A percentile compares a stretch with the other conserved stretches of the same genome.
Conservation (phyloP, 2,113 vertebrate species). For the Tauraco erythrolophus region DNA sequence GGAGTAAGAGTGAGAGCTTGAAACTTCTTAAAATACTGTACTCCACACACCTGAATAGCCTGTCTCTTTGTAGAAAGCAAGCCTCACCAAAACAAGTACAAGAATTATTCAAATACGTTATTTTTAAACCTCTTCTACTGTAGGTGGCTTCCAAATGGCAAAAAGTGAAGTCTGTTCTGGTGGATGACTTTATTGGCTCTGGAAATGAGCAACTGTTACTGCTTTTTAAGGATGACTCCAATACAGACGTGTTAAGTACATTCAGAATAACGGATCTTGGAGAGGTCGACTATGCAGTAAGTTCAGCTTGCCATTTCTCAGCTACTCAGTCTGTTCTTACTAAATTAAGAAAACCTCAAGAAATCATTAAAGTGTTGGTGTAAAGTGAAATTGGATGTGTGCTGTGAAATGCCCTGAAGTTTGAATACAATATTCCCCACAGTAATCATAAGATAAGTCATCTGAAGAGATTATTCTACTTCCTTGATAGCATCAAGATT, state of each 20-base stretch:
- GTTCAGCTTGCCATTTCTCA: constrained; percentile 64
- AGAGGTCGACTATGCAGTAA: constrained; percentile 83
- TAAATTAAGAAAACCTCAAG: neutral
- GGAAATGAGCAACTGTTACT: constrained; percentile 91
- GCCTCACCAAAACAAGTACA: neutral
- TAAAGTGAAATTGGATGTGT: neutral
- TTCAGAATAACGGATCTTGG: constrained; percentile 89
- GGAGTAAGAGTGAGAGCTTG: neutral
- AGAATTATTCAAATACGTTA: neutral
- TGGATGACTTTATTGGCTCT: constrained; percentile 89
- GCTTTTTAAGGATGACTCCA: constrained; percentile 77
- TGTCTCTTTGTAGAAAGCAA: neutral
- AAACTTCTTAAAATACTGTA: neutral
- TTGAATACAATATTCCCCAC: neutral
- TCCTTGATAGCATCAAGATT: neutral
- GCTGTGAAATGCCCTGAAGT: neutral
- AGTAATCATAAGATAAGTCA: neutral
- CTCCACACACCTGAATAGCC: neutral
- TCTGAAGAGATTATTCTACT: neutral
- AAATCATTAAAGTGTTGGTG: neutral
- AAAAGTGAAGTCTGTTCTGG: constrained; percentile 76
- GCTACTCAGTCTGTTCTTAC: neutral
- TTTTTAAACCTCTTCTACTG: constrained; percentile 24
- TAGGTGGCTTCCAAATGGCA: constrained; percentile 88
- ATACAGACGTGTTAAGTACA: constrained; percentile 47